phyloP scores from a whole-genome alignment of 2,888 invertebrate genomes.

The Melinopterus prodromus region DNA sequence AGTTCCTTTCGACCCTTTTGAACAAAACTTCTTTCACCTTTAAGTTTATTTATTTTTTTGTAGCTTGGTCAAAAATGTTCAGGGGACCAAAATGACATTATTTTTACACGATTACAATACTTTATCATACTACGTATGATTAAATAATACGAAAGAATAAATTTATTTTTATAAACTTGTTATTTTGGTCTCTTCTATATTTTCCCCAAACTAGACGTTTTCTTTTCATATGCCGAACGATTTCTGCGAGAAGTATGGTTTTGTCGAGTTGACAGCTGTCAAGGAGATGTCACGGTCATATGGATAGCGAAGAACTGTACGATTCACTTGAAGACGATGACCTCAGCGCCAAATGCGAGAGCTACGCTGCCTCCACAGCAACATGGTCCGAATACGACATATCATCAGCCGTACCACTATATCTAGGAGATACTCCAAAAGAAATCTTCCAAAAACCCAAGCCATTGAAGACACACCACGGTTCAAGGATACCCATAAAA shows the following conservation, averaged over 20 bases:
- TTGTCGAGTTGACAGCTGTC: not conserved
- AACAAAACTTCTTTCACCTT: no score
- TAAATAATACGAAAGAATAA: no score
- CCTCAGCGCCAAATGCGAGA: constrained; percentile 28
- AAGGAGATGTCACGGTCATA: constrained; percentile 29
- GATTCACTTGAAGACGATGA: constrained; percentile 44
- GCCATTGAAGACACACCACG: not conserved
- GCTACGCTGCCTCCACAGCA: not conserved
- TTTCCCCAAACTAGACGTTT: no score
- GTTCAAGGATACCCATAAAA: constrained; percentile 15
- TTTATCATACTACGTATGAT: no score
- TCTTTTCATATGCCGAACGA: no score
- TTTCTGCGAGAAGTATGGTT: not conserved
- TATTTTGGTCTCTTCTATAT: no score
- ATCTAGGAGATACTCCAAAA: constrained; percentile 38
- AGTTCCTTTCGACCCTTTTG: no score
- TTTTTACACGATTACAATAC: no score
- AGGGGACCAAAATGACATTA: no score
- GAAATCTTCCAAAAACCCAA: constrained; percentile 17
- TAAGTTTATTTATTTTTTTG: no score
- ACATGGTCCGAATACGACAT: constrained; percentile 31
- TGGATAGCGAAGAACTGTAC: constrained; percentile 43
- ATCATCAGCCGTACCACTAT: constrained; percentile 37
- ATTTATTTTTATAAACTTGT: no score
- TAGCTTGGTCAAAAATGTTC: no score